A percentile compares a stretch with the other conserved stretches of the same genome.
Conservation (phyloP, 2,113 vertebrate species). For the Aegithalos caudatus region DNA sequence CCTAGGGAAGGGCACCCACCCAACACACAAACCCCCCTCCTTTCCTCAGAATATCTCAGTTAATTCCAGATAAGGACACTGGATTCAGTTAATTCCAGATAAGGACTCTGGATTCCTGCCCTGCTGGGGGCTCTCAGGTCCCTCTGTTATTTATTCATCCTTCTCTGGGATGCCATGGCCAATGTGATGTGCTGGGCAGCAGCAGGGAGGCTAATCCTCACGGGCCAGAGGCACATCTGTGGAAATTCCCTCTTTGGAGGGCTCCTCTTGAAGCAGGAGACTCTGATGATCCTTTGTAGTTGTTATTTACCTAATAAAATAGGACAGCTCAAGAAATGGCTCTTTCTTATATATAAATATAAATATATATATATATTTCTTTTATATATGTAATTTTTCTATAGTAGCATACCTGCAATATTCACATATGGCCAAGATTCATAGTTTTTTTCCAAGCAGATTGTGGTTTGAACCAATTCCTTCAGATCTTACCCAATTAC, state of each 20-base stretch:
- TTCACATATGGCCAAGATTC: background rate
- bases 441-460: background rate
- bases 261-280: background rate
- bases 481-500: background rate
- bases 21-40: accelerated
- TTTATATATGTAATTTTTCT: background rate
- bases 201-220: background rate
- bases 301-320: background rate
- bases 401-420: background rate
- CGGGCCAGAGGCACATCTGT: background rate
- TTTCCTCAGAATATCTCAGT: background rate
- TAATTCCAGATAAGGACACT: background rate
- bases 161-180: background rate
- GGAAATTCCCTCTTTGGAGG: conserved; percentile 12
- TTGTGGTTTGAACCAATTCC: background rate
- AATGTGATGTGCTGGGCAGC: background rate
- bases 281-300: background rate
- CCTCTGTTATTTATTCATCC: background rate
- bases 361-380: background rate
- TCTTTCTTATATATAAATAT: background rate
- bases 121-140: background rate
- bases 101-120: background rate
- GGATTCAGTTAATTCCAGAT: background rate
- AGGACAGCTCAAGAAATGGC: background rate
- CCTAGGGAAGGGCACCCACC: background rate